phyloP scores from a whole-genome alignment of 1,140 invertebrate species.

The Aporrectodea caliginosa region DNA sequence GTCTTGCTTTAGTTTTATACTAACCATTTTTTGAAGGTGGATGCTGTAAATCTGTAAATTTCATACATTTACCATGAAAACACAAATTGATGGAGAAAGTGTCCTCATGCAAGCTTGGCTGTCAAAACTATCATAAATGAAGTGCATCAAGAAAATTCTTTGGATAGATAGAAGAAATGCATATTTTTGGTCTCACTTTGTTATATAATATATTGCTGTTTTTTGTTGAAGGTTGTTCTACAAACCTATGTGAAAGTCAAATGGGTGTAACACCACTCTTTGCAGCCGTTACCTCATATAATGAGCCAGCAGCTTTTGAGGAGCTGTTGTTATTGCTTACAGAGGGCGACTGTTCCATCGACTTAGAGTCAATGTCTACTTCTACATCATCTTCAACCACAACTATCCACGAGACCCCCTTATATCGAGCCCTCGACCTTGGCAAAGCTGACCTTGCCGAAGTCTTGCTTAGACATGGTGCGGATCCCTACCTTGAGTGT shows the following conservation, averaged over 20 bases:
- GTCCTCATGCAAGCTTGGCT: too few species aligned
- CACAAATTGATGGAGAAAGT: too few species aligned
- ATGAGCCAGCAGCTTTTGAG: slow-evolving; percentile 51
- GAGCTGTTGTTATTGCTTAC: slow-evolving; percentile 56
- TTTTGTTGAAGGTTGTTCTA: slow-evolving; percentile 61
- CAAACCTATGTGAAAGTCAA: slow-evolving; percentile 61
- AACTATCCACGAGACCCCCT: slow-evolving; percentile 58
- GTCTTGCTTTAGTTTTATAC: too few species aligned
- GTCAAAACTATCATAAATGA: too few species aligned
- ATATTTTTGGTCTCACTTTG: too few species aligned
- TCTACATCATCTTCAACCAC: slow-evolving; percentile 40
- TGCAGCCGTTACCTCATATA: slow-evolving; percentile 55
- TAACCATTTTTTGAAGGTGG: too few species aligned
- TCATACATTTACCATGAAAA: too few species aligned
- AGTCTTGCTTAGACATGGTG: slow-evolving; percentile 57
- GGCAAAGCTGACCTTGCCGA: slow-evolving; percentile 54
- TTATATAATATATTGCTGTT: too few species aligned
- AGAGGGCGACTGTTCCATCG: slow-evolving; percentile 53
- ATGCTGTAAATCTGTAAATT: too few species aligned
- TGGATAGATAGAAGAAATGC: too few species aligned
- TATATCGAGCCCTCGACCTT: slow-evolving; percentile 56
- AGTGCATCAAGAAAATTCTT: too few species aligned
- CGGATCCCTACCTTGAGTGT: slow-evolving; percentile 41
- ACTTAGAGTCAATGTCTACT: slow-evolving; percentile 37
- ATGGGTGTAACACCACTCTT: slow-evolving; percentile 43